A percentile compares a stretch with the other conserved stretches of the same genome.
These are phyloP conservation scores for Lordiphosa andalusiaca DNA, from an alignment of 2,888 invertebrate species.

Conservation along the genomic window DNA sequence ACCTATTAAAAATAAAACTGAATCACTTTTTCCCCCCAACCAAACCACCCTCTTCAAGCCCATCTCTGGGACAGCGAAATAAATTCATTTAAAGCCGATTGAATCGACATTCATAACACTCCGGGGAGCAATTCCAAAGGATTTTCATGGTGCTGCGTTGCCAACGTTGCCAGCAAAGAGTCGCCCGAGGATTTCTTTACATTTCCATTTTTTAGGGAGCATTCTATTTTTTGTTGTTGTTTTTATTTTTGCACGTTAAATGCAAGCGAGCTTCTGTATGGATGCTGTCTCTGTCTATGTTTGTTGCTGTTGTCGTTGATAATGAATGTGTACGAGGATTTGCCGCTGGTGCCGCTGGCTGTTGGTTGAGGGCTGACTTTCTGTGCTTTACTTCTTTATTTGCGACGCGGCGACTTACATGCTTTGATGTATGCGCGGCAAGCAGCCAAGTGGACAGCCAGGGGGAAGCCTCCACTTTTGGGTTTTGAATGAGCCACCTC, in stretches of 20 bases:
- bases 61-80: constrained; percentile 56
- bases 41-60: constrained; percentile 14
- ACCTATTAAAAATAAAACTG: constrained; percentile 5
- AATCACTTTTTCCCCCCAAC: constrained; percentile 5
- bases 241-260: constrained; percentile 47
- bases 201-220: constrained; percentile 56
- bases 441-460: constrained; percentile 58
- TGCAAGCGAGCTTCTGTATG: constrained; percentile 58
- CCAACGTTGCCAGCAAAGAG: constrained; percentile 50
- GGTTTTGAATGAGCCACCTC: constrained; percentile 40
- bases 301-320: constrained; percentile 52
- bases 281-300: constrained; percentile 47
- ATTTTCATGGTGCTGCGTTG: constrained; percentile 67
- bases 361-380: constrained; percentile 53
- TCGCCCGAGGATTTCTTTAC: constrained; percentile 69
- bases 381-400: constrained; percentile 68
- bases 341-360: constrained; percentile 42
- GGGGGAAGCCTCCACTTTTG: constrained; percentile 23
- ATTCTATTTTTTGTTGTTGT: constrained; percentile 20
- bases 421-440: constrained; percentile 69
- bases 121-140: constrained; percentile 78
- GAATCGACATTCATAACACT: constrained; percentile 78
- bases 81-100: constrained; percentile 79
- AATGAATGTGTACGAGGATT: constrained; percentile 61
- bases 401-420: constrained; percentile 63